phyloP scores from a whole-genome alignment of 2,113 vertebrate species.

The Gymnogyps californianus region DNA sequence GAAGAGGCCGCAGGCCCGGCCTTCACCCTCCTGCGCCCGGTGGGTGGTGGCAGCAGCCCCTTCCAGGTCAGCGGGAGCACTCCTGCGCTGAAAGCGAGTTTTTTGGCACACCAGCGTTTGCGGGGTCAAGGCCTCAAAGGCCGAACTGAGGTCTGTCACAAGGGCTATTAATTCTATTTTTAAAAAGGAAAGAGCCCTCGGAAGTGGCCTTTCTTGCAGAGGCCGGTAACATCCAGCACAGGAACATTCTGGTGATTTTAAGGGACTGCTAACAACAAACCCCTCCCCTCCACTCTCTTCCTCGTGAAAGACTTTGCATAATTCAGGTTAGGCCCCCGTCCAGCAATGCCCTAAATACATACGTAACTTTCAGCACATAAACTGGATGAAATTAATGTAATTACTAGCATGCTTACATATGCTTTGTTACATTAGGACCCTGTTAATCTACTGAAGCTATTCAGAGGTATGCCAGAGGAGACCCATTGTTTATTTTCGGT shows the following conservation, averaged over 20 bases:
- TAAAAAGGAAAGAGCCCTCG: rapidly evolving
- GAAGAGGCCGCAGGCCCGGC: neutral
- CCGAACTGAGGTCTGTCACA: neutral
- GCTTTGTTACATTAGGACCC: neutral
- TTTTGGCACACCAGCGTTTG: neutral
- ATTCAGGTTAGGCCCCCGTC: neutral
- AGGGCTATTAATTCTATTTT: neutral
- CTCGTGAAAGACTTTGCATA: neutral
- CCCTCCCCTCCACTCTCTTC: neutral
- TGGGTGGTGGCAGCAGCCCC: neutral
- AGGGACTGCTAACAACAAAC: neutral
- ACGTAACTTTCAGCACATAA: neutral
- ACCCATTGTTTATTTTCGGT: neutral
- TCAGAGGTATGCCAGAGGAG: neutral
- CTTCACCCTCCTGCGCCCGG: neutral
- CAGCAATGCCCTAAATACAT: neutral
- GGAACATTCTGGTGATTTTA: neutral
- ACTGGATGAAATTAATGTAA: neutral
- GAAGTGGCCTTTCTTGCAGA: neutral
- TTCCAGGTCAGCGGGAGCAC: neutral
- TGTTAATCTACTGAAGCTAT: too few relatives aligned
- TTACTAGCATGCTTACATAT: neutral
- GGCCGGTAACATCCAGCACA: neutral
- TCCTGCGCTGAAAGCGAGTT: rapidly evolving
- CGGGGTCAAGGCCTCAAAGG: neutral